Evolutionary conservation across 2,797 vertebrate genomes (phyloP).

Genomic region (Ctenochaetus hawaiiensis): DNA sequence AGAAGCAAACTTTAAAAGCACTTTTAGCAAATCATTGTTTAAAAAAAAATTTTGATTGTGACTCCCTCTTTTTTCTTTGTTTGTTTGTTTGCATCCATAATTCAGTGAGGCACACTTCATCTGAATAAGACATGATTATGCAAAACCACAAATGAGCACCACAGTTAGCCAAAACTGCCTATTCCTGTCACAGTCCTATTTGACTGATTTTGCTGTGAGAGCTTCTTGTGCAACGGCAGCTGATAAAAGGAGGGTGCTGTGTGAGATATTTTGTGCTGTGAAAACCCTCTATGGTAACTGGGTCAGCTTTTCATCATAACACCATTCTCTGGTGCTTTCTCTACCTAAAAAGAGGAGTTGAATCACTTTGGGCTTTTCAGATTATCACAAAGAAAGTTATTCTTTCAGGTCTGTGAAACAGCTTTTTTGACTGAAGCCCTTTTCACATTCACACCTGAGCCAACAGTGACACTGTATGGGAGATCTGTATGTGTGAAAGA

Average conservation of each 20-base stretch:
- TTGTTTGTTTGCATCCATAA: not conserved
- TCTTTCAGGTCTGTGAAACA: not conserved
- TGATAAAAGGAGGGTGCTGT: slow-evolving; percentile 9
- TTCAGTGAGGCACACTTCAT: not conserved
- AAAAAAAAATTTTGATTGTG: not conserved
- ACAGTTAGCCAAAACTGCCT: not conserved
- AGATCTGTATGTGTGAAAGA: not conserved
- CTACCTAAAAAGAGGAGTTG: not conserved
- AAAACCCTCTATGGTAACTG: slow-evolving; percentile 7
- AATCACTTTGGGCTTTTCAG: slow-evolving; percentile 8
- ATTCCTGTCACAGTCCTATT: not conserved
- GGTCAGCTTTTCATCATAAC: slow-evolving; percentile 23
- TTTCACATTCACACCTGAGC: not conserved
- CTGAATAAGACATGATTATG: not conserved
- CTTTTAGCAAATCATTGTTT: not conserved
- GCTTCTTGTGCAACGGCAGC: slow-evolving; percentile 1
- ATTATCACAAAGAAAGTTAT: slow-evolving; percentile 3
- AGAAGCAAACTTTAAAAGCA: not conserved
- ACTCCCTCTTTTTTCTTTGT: not conserved
- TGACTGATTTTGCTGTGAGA: slow-evolving; percentile 3
- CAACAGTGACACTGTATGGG: not conserved
- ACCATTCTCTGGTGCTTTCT: not conserved
- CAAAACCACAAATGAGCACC: not conserved
- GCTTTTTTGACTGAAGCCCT: not conserved
- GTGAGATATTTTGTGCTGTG: not conserved